Evolutionary conservation across 1,140 invertebrate genomes (phyloP).

Genomic region (Orius insidiosus): DNA sequence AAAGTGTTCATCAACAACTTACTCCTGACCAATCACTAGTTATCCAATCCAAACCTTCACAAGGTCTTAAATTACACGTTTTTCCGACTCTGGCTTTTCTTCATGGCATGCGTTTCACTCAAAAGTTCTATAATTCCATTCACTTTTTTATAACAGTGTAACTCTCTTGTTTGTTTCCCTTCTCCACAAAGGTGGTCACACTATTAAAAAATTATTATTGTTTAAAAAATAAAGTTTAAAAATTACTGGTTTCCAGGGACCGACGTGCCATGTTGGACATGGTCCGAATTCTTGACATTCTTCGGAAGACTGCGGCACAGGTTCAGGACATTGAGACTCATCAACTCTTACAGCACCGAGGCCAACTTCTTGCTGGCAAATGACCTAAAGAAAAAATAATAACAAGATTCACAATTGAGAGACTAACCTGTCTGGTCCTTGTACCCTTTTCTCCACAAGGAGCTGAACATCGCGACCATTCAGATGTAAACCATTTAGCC

Average conservation of each 20-base stretch:
- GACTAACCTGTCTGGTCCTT: slow-evolving; percentile 35
- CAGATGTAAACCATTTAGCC: slow-evolving; percentile 60
- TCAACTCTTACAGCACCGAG: slow-evolving; percentile 42
- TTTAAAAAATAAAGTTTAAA: slow-evolving; percentile 2
- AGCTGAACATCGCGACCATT: slow-evolving; percentile 69
- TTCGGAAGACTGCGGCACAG: slow-evolving; percentile 47
- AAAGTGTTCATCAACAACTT: slow-evolving; percentile 26
- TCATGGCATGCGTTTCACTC: slow-evolving; percentile 49
- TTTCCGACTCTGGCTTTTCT: slow-evolving; percentile 50
- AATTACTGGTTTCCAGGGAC: slow-evolving; percentile 68
- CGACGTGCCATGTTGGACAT: slow-evolving; percentile 69
- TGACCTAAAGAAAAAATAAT: slow-evolving; percentile 30
- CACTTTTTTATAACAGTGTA: slow-evolving; percentile 55
- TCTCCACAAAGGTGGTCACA: slow-evolving; percentile 77
- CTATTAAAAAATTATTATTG: slow-evolving; percentile 27
- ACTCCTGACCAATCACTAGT: slow-evolving; percentile 76
- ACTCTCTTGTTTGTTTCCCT: slow-evolving; percentile 53
- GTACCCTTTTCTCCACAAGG: slow-evolving; percentile 59
- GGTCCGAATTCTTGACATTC: slow-evolving; percentile 55
- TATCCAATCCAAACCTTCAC: slow-evolving; percentile 84
- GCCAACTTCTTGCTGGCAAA: slow-evolving; percentile 56
- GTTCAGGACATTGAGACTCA: slow-evolving; percentile 51
- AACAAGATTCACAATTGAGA: not conserved
- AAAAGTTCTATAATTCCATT: slow-evolving; percentile 51
- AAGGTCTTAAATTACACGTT: slow-evolving; percentile 59